Percentiles rank a stretch among this genome's conserved stretches.
These are phyloP conservation scores for Orientallactaga sibirica DNA, from an alignment of 2,797 vertebrate species.

Conservation along the genomic window DNA sequence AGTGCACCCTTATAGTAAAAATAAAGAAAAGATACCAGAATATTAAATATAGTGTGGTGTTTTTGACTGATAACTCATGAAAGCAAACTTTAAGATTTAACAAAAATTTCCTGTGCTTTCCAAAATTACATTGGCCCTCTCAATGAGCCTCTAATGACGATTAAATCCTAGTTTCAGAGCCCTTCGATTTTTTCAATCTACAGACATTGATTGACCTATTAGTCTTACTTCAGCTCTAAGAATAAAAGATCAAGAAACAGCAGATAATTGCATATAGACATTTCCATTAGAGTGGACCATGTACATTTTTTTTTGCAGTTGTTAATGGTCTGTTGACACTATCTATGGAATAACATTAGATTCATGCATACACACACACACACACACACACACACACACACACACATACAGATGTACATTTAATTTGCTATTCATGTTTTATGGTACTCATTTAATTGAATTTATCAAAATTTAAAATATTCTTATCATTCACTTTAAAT, in stretches of 20 bases:
- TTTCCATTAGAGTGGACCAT: constrained; percentile 64
- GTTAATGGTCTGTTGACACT: constrained; percentile 68
- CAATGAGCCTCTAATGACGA: constrained; percentile 46
- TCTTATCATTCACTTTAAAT: constrained; percentile 47
- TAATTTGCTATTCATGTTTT: constrained; percentile 46
- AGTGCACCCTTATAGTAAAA: neutral
- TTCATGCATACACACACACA: neutral
- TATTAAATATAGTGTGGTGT: neutral
- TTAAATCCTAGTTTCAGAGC: constrained; percentile 62
- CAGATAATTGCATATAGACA: constrained; percentile 74
- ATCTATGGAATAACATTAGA: constrained; percentile 35
- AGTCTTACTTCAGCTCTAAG: constrained; percentile 63
- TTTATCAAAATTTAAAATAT: constrained; percentile 19
- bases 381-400: too few relatives aligned
- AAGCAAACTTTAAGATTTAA: constrained; percentile 45
- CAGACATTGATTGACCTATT: constrained; percentile 69
- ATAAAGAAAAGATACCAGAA: neutral
- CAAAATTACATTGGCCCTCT: constrained; percentile 27
- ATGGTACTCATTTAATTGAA: constrained; percentile 41
- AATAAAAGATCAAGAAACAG: constrained; percentile 72
- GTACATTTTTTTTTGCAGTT: constrained; percentile 52
- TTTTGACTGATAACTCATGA: neutral
- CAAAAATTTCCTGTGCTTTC: constrained; percentile 10
- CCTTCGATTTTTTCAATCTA: constrained; percentile 66
- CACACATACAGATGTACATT: neutral